These are phyloP conservation scores for Trinorchestia longiramus DNA, from an alignment of 1,140 invertebrate genomes.

Conservation along the genomic window DNA sequence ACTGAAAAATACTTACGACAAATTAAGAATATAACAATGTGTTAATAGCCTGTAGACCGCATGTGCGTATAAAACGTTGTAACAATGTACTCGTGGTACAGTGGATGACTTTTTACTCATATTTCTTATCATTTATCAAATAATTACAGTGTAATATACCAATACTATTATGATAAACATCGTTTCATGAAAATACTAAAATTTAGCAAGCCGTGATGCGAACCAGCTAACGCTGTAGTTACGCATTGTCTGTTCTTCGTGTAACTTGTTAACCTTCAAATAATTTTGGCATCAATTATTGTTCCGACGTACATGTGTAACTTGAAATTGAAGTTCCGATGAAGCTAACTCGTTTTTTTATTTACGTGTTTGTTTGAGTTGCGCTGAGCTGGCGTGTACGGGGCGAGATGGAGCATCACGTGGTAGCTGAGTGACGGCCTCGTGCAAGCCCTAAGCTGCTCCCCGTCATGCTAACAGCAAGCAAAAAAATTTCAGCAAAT, in stretches of 20 bases:
- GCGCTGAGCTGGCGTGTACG: no score
- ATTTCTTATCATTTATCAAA: not conserved
- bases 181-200: no score
- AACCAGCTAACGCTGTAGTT: no score
- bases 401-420: not conserved
- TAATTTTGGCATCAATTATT: not conserved
- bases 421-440: not conserved
- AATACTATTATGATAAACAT: no score
- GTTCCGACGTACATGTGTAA: not conserved
- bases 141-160: no score
- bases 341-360: not conserved
- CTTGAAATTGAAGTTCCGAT: not conserved
- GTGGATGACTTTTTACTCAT: not conserved
- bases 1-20: not conserved
- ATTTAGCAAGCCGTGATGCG: no score
- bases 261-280: not conserved
- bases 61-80: no score
- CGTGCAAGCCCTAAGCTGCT: not conserved
- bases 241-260: no score
- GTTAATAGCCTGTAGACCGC: no score
- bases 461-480: not conserved
- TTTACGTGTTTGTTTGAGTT: not conserved
- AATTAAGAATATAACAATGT: no score
- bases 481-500: not conserved
- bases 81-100: no score